Evolutionary conservation across 1,140 invertebrate genomes (phyloP).

Genomic region (Dendrolimus punctatus): DNA sequence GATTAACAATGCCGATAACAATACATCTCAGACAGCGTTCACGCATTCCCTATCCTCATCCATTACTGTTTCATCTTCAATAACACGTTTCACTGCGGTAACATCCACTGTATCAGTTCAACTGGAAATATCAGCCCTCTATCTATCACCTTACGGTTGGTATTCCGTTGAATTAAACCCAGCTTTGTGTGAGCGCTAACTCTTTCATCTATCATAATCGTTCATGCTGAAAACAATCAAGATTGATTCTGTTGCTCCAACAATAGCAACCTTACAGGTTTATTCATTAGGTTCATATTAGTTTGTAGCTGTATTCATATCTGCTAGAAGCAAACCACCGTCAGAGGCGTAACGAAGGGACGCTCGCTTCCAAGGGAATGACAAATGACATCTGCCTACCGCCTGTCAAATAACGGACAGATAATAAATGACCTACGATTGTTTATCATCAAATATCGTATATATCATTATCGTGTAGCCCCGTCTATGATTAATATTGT

Average conservation of each 20-base stretch:
- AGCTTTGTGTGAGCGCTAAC: slow-evolving; percentile 65
- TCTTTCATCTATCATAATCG: slow-evolving; percentile 72
- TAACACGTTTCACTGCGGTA: slow-evolving; percentile 61
- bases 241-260: slow-evolving; percentile 50
- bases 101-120: slow-evolving; percentile 12
- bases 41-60: slow-evolving; percentile 68
- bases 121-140: slow-evolving; percentile 30
- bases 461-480: slow-evolving; percentile 67
- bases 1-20: slow-evolving; percentile 67
- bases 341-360: slow-evolving; percentile 69
- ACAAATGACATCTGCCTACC: slow-evolving; percentile 74
- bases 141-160: slow-evolving; percentile 24
- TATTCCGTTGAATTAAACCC: slow-evolving; percentile 16
- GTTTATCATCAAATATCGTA: slow-evolving; percentile 73
- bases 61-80: slow-evolving; percentile 70
- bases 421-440: slow-evolving; percentile 74
- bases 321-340: slow-evolving; percentile 27
- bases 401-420: slow-evolving; percentile 73
- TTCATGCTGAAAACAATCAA: slow-evolving; percentile 72
- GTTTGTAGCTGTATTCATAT: slow-evolving; percentile 44
- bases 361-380: slow-evolving; percentile 65
- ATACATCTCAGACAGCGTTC: slow-evolving; percentile 66
- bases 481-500: slow-evolving; percentile 65
- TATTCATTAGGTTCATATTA: slow-evolving; percentile 43
- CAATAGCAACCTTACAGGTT: slow-evolving; percentile 20